These are phyloP conservation scores for Wasmannia auropunctata DNA, from an alignment of 1,140 invertebrate species.

Conservation along the genomic window DNA sequence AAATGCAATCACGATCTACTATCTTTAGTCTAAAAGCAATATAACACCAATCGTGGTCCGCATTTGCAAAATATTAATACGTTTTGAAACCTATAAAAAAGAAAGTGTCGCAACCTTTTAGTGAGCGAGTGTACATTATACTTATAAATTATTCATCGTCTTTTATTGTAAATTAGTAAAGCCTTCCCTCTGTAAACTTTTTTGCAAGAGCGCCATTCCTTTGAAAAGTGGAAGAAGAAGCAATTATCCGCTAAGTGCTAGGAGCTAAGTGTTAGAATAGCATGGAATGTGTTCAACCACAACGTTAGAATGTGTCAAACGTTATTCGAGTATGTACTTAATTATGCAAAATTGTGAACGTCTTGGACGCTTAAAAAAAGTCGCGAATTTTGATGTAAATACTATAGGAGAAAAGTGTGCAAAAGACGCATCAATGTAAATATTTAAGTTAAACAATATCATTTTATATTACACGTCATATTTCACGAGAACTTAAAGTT, in stretches of 20 bases:
- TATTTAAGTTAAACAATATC: neutral
- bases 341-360: neutral
- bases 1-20: no score
- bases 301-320: no score
- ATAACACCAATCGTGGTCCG: no score
- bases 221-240: neutral
- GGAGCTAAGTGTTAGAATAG: neutral
- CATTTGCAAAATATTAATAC: no score
- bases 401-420: no score
- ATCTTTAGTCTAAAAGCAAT: no score
- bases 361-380: neutral
- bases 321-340: neutral
- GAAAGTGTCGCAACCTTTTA: no score
- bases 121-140: neutral
- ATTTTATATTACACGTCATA: neutral
- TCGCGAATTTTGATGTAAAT: neutral
- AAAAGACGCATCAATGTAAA: neutral
- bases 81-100: no score
- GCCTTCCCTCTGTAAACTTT: neutral
- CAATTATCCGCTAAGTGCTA: neutral
- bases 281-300: neutral
- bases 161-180: neutral
- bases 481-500: neutral
- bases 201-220: neutral
- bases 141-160: neutral